Evolutionary conservation across 2,888 invertebrate genomes (phyloP).

Genomic region (Drosophila birchii): DNA sequence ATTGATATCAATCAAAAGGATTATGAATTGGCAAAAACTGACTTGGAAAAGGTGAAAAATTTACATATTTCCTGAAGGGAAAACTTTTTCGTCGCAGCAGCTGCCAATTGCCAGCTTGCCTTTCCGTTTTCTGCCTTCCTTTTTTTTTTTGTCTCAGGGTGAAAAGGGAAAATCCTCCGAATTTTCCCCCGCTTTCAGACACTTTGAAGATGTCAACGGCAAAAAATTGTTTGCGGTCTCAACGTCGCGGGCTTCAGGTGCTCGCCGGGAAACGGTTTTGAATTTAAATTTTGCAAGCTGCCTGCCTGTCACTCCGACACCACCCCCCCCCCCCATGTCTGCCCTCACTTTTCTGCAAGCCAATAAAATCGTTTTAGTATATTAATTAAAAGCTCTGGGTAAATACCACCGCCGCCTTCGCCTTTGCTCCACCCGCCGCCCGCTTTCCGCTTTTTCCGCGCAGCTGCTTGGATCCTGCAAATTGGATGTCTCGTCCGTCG

Average conservation of each 20-base stretch:
- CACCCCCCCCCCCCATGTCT: background rate
- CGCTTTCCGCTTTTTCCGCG: slow-evolving; percentile 13
- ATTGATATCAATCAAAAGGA: slow-evolving; percentile 54
- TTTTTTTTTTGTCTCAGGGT: background rate
- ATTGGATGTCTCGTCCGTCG: slow-evolving; percentile 28
- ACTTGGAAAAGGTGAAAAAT: slow-evolving; percentile 42
- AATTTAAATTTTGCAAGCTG: slow-evolving; percentile 53
- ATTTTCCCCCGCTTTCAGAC: slow-evolving; percentile 25
- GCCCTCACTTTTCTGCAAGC: slow-evolving; percentile 23
- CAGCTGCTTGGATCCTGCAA: slow-evolving; percentile 53
- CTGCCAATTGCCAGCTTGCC: slow-evolving; percentile 48
- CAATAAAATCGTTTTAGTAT: slow-evolving; percentile 78
- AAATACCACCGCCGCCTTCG: slow-evolving; percentile 40
- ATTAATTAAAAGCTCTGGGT: slow-evolving; percentile 75
- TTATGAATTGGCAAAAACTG: slow-evolving; percentile 54
- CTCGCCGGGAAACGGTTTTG: slow-evolving; percentile 39
- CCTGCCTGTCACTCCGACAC: background rate
- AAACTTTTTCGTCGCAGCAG: slow-evolving; percentile 39
- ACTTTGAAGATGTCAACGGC: slow-evolving; percentile 61
- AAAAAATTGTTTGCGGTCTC: slow-evolving; percentile 59
- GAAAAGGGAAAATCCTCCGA: background rate
- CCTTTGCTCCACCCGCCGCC: background rate
- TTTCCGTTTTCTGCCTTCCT: slow-evolving; percentile 6
- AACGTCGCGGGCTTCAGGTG: slow-evolving; percentile 25
- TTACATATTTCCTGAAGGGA: slow-evolving; percentile 23